A percentile compares a stretch with the other conserved stretches of the same genome.
These are phyloP conservation scores for Drosophila neocordata DNA, from an alignment of 1,140 invertebrate species.

Conservation along the genomic window DNA sequence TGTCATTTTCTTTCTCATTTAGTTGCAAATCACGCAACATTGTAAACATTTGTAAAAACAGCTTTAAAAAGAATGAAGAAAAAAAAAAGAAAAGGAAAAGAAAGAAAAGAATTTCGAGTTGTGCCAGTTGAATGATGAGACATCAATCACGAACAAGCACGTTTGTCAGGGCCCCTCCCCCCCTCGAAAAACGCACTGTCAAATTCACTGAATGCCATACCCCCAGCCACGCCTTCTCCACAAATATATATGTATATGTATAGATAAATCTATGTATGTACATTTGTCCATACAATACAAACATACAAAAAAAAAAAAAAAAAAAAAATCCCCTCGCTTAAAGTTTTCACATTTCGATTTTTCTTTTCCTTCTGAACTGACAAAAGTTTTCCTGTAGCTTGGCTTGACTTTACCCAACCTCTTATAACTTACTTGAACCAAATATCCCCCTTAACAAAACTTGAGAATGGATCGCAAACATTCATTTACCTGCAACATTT, in stretches of 20 bases:
- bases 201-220: constrained; percentile 66
- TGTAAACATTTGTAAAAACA: constrained; percentile 79
- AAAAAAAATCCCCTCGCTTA: constrained; percentile 46
- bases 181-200: constrained; percentile 61
- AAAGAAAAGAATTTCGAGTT: constrained; percentile 31
- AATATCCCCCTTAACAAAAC: not conserved
- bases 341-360: constrained; percentile 62
- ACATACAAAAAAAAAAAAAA: constrained; percentile 23
- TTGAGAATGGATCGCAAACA: constrained; percentile 61
- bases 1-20: constrained; percentile 55
- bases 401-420: constrained; percentile 20
- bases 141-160: constrained; percentile 71
- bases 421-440: not conserved
- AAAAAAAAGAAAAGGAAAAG: not conserved
- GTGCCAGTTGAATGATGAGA: constrained; percentile 73
- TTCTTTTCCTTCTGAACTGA: constrained; percentile 46
- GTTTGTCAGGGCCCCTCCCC: constrained; percentile 59
- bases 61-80: constrained; percentile 57
- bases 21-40: constrained; percentile 80
- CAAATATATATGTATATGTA: not conserved
- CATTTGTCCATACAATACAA: constrained; percentile 9
- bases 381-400: constrained; percentile 41
- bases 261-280: too few species aligned
- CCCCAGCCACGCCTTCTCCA: constrained; percentile 8
- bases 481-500: constrained; percentile 79